These are phyloP conservation scores for Hemicordylus capensis DNA, from an alignment of 2,113 vertebrate genomes.

Conservation along the genomic window DNA sequence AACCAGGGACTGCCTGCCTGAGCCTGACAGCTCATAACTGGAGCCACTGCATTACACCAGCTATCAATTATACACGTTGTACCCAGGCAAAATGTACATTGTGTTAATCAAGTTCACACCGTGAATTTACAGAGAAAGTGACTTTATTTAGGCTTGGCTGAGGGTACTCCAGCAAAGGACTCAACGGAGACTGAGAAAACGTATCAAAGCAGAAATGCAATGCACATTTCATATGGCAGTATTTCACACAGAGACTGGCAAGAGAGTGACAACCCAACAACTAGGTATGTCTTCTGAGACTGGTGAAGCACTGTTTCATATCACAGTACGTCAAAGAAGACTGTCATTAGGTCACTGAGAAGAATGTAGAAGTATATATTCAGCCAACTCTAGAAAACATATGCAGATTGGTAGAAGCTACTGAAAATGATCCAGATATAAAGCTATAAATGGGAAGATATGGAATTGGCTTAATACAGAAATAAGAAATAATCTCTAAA, in stretches of 20 bases:
- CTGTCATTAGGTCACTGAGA: neutral
- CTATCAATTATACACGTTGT: neutral
- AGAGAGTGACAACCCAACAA: neutral
- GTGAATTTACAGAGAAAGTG: neutral
- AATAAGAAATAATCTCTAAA: constrained; percentile 39
- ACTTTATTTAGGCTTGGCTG: neutral
- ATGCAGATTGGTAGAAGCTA: neutral
- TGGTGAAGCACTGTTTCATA: neutral
- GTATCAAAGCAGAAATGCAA: neutral
- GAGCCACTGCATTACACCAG: neutral
- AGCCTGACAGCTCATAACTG: neutral
- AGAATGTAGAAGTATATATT: constrained; percentile 34
- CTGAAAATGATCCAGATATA: constrained; percentile 23
- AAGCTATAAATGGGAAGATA: constrained; percentile 37
- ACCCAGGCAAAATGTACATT: neutral
- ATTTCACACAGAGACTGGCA: neutral
- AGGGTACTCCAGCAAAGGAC: neutral
- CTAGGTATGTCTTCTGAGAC: neutral
- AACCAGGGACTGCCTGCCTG: neutral
- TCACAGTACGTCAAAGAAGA: constrained; percentile 8
- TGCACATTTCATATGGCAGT: neutral
- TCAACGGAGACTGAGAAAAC: neutral
- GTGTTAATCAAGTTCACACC: neutral
- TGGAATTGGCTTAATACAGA: constrained; percentile 31
- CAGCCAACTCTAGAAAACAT: neutral